Evolutionary conservation across 2,113 vertebrate genomes (phyloP).

Genomic region (Nansenia antarctica): DNA sequence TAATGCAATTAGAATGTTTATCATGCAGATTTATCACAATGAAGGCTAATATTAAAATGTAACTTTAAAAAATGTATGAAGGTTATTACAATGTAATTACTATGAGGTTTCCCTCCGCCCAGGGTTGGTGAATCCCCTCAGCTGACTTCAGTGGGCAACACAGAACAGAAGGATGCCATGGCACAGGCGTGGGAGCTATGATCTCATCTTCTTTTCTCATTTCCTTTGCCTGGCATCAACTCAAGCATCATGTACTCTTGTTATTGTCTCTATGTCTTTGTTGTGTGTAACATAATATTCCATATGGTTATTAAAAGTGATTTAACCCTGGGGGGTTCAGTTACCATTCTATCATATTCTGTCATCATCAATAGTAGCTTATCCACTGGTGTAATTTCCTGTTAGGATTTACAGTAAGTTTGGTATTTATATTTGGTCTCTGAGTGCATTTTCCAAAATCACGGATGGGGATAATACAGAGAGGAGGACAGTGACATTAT

Average conservation of each 20-base stretch:
- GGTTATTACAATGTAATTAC: neutral
- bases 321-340: neutral
- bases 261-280: too few relatives aligned
- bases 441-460: neutral
- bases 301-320: too few relatives aligned
- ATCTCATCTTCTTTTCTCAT: neutral
- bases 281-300: too few relatives aligned
- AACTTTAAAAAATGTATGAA: too few relatives aligned
- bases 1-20: neutral
- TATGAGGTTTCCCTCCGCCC: neutral
- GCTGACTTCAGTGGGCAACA: conserved; percentile 10
- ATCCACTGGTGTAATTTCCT: neutral
- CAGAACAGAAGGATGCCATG: neutral
- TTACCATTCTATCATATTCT: neutral
- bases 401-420: neutral
- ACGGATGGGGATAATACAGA: conserved; percentile 61
- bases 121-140: conserved; percentile 18
- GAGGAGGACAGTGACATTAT: conserved; percentile 74
- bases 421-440: neutral
- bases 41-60: too few relatives aligned
- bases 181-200: neutral
- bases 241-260: too few relatives aligned
- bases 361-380: too few relatives aligned
- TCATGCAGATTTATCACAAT: too few relatives aligned
- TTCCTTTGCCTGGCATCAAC: neutral